These are phyloP conservation scores for Acrossocheilus wenchowensis DNA, from an alignment of 2,797 vertebrate genomes.

Conservation along the genomic window DNA sequence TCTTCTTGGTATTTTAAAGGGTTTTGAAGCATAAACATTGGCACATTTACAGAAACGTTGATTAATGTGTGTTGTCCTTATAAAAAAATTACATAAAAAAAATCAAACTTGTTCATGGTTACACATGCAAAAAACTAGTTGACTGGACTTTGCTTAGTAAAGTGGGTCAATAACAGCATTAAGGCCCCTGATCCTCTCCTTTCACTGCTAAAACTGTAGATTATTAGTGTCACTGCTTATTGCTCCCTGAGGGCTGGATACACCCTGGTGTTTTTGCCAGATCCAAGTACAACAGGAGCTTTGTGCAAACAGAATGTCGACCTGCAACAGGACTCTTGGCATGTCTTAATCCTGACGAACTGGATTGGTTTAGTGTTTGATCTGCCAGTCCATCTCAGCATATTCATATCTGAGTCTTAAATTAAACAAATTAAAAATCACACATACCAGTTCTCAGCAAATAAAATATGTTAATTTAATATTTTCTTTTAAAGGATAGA, in stretches of 20 bases:
- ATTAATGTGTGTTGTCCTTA: no score
- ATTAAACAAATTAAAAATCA: background rate
- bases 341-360: conserved; percentile 6
- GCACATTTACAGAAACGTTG: no score
- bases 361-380: background rate
- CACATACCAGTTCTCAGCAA: background rate
- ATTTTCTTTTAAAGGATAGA: background rate
- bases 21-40: no score
- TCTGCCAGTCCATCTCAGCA: background rate
- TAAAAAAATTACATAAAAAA: no score
- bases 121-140: background rate
- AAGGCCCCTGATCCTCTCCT: background rate
- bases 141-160: background rate
- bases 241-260: background rate
- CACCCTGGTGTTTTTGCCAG: conserved; percentile 30
- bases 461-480: background rate
- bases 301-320: conserved; percentile 42
- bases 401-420: background rate
- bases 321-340: conserved; percentile 2
- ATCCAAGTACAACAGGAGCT: conserved; percentile 38
- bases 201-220: background rate
- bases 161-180: background rate
- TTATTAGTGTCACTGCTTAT: background rate
- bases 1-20: no score
- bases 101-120: background rate